Evolutionary conservation across 1,140 invertebrate species (phyloP).

Genomic region (Drosophila simulans): DNA sequence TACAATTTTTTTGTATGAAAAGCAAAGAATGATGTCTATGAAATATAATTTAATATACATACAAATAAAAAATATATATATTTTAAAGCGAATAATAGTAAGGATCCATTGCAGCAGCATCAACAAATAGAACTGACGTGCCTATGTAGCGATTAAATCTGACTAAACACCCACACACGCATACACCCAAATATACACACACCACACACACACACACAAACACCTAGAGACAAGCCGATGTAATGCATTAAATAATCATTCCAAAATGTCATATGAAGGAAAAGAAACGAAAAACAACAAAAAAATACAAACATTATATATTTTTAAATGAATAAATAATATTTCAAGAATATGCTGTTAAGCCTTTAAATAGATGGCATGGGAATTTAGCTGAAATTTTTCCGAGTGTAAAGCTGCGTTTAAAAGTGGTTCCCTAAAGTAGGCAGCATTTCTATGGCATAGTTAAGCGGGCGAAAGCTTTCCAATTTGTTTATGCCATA

Average conservation of each 20-base stretch:
- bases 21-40: conserved; percentile 35
- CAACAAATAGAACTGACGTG: conserved; percentile 79
- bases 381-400: neutral
- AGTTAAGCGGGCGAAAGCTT: too few relatives aligned
- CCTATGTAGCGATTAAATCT: conserved; percentile 79
- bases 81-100: conserved; percentile 37
- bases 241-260: conserved; percentile 75
- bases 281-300: conserved; percentile 33
- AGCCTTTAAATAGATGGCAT: neutral
- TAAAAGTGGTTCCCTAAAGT: too few relatives aligned
- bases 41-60: conserved; percentile 15
- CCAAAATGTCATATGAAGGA: conserved; percentile 72
- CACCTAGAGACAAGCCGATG: conserved; percentile 52
- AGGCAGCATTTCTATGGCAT: too few relatives aligned
- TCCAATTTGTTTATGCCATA: too few relatives aligned
- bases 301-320: conserved; percentile 47
- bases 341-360: conserved; percentile 1
- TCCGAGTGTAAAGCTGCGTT: neutral
- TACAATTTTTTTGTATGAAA: conserved; percentile 46
- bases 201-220: conserved; percentile 43
- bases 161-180: conserved; percentile 36
- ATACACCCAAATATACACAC: conserved; percentile 19
- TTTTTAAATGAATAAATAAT: conserved; percentile 54
- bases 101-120: conserved; percentile 58
- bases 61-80: conserved; percentile 8